These are phyloP conservation scores for Forbesichthys agassizii DNA, from an alignment of 2,113 vertebrate species.

Conservation along the genomic window DNA sequence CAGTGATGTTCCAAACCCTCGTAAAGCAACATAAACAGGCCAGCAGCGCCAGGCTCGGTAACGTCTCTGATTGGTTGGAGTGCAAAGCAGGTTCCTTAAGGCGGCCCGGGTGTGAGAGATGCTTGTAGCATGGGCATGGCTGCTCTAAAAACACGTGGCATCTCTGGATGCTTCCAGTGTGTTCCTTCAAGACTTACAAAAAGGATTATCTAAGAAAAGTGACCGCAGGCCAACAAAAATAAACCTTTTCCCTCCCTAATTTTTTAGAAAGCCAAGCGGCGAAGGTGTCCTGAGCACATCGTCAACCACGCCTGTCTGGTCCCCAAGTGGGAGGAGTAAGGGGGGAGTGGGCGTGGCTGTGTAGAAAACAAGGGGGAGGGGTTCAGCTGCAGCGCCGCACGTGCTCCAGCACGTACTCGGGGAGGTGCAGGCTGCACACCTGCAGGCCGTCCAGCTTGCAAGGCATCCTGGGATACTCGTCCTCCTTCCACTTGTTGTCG, in stretches of 20 bases:
- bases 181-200: slow-evolving; percentile 34
- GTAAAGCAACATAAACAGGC: no score
- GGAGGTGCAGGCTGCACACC: slow-evolving; percentile 97
- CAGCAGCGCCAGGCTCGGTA: no score
- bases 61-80: no score
- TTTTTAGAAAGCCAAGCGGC: slow-evolving; percentile 58
- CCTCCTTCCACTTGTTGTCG: slow-evolving; percentile 99
- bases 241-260: slow-evolving; percentile 37
- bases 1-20: no score
- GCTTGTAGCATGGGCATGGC: no score
- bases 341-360: slow-evolving; percentile 8
- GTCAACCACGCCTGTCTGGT: slow-evolving; percentile 55
- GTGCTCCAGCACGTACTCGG: slow-evolving; percentile 95
- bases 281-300: slow-evolving; percentile 27
- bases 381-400: slow-evolving; percentile 93
- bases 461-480: slow-evolving; percentile 98
- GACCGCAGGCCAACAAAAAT: slow-evolving; percentile 53
- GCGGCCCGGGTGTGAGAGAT: no score
- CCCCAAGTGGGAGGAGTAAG: slow-evolving; percentile 23
- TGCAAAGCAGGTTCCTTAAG: no score
- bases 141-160: no score
- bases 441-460: slow-evolving; percentile 99
- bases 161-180: slow-evolving; percentile 53
- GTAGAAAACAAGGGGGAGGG: slow-evolving; percentile 47
- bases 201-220: slow-evolving; percentile 38